A percentile compares a stretch with the other conserved stretches of the same genome.
Conservation (phyloP, 2,888 invertebrate genomes). For the Kryphioiulus occultus region DNA sequence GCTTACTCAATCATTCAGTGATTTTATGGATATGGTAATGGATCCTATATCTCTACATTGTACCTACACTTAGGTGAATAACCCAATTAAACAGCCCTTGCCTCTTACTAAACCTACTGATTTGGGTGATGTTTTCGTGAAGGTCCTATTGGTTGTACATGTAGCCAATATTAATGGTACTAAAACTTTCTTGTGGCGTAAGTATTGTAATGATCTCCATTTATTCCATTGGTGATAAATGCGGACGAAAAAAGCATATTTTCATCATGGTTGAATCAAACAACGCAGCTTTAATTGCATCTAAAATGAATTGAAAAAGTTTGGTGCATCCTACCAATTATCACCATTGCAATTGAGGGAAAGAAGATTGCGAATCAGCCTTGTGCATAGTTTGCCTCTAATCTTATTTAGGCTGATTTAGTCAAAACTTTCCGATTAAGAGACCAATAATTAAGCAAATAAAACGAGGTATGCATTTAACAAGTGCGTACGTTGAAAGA, state of each 20-base stretch:
- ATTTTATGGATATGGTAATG: conserved; percentile 35
- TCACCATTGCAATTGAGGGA: background rate
- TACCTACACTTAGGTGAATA: conserved; percentile 7
- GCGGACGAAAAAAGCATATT: too few species aligned
- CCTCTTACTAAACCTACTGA: background rate
- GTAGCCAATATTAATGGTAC: too few species aligned
- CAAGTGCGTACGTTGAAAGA: background rate
- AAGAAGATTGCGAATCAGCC: background rate
- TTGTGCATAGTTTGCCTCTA: background rate
- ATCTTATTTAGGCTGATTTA: background rate
- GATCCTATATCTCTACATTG: background rate
- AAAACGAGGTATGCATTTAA: background rate
- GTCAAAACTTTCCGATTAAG: conserved; percentile 22
- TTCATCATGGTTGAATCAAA: background rate
- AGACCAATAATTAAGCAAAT: conserved; percentile 32
- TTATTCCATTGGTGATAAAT: too few species aligned
- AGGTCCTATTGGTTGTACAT: background rate
- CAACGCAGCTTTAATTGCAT: background rate
- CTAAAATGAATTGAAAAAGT: background rate
- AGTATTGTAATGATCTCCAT: too few species aligned
- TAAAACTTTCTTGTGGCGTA: too few species aligned
- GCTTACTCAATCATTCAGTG: background rate
- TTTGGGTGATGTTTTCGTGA: background rate
- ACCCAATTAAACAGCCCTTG: conserved; percentile 13
- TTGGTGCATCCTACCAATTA: background rate